Percentiles rank a stretch among this genome's conserved stretches.
These are phyloP conservation scores for Melanocharis versteri DNA, from an alignment of 2,113 vertebrate species.

Conservation along the genomic window DNA sequence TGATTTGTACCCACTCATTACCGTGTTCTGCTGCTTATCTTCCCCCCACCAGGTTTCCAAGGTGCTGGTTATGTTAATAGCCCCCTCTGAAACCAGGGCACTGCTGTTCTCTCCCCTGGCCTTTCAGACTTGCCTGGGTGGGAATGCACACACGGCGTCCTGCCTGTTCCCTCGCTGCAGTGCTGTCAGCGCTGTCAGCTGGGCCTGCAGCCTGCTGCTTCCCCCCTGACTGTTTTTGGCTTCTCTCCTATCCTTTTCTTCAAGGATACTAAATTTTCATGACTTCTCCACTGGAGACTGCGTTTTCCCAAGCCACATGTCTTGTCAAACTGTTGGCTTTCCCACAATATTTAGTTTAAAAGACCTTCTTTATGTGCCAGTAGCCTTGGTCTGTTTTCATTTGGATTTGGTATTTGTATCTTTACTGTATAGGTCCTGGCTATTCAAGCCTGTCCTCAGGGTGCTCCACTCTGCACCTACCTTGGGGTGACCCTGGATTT, in stretches of 20 bases:
- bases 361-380: background rate
- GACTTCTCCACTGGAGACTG: background rate
- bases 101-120: background rate
- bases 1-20: background rate
- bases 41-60: background rate
- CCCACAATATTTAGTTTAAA: background rate
- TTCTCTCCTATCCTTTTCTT: constrained; percentile 19
- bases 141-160: background rate
- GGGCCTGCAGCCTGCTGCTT: background rate
- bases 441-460: background rate
- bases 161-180: background rate
- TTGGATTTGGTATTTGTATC: background rate
- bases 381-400: background rate
- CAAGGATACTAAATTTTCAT: background rate
- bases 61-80: background rate
- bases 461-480: background rate
- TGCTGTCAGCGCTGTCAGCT: background rate
- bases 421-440: background rate
- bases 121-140: background rate
- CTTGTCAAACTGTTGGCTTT: background rate
- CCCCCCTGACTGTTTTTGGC: background rate
- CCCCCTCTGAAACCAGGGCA: constrained; percentile 6
- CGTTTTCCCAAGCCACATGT: background rate
- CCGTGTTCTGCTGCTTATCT: constrained; percentile 11
- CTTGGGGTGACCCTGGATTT: background rate